Evolutionary conservation across 2,113 vertebrate genomes (phyloP), one percentile per base, ranked within the genome.

Genomic region (Vimba vimba): DNA sequence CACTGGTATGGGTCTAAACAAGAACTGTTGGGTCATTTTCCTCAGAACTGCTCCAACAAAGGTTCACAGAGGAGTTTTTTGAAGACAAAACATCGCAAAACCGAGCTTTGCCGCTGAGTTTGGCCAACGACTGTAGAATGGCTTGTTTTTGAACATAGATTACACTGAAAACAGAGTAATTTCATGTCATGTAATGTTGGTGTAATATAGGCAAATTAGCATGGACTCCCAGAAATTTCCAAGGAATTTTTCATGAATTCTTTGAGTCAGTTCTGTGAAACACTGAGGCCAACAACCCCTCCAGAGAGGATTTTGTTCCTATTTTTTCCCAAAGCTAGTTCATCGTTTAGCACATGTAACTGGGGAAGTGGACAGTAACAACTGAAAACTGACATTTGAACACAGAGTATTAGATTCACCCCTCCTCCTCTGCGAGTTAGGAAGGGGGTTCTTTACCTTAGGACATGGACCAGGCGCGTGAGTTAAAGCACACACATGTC

Each of bases 361-460:
- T 75, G 90, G 75, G 83, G 78, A 89, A 75, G 79, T 59, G 90
- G 86, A 86, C 79, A 90, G 85, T 89, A 90, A 90, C 75, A 90
- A 87, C 88, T 89, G 90, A 82, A 92, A 84, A 94, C 87, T 93
- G 90, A 89, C 91, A 94, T 89, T 57, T 90, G 57, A 91, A 94
- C 87, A 94, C 25, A 93, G 88, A 92, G 90, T 91, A 94, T 90
- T 90, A 87, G 87, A 89, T 90, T 88, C 88, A 91, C 88, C 87
- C 91, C 90, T 83, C 91, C 87, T 85, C 86, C 86, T 88, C 86
- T 86, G 84, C 85, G 90, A 90, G 88, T 91, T 90, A 86, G 91
- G 91, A 90, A 86, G 88, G 87, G 92, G 87, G 81, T 90, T 92
- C 90, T 95, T 95, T 95, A 95, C 94, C 94, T 95, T 94, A 84